Percentiles rank a stretch among this genome's conserved stretches.
Evolutionary conservation across 2,797 vertebrate genomes (phyloP).

Genomic region (Lerista edwardsae): DNA sequence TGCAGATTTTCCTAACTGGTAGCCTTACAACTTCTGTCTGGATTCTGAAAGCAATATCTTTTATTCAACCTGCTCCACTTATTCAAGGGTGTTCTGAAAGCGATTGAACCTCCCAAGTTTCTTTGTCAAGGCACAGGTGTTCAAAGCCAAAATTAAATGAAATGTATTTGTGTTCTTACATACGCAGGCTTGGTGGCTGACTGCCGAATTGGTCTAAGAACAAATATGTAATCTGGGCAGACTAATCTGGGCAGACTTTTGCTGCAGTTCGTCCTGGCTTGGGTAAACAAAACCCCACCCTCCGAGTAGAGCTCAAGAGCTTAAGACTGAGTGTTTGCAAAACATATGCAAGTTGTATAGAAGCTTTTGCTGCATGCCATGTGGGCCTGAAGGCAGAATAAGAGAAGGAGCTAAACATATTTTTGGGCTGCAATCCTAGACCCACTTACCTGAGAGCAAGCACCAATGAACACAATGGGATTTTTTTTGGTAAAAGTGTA

Average conservation of each 20-base stretch:
- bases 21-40: not conserved
- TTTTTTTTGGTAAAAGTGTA: too few species aligned
- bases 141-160: not conserved
- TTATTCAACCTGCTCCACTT: not conserved
- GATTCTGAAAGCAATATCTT: not conserved
- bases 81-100: not conserved
- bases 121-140: not conserved
- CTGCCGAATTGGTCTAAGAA: not conserved
- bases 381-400: not conserved
- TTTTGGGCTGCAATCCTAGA: not conserved
- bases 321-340: not conserved
- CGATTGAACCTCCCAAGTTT: not conserved
- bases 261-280: not conserved
- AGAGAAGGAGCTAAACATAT: not conserved
- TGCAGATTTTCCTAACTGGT: constrained; percentile 4
- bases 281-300: not conserved
- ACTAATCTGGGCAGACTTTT: not conserved
- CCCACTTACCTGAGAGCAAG: too few species aligned
- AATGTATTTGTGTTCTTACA: not conserved
- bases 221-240: not conserved
- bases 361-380: too few species aligned
- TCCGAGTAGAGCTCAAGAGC: not conserved
- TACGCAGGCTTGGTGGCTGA: not conserved
- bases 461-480: too few species aligned
- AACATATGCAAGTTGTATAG: not conserved